Base-by-base conservation (phyloP, 2,888 invertebrate genomes). In the Hipparchia semele region DNA sequence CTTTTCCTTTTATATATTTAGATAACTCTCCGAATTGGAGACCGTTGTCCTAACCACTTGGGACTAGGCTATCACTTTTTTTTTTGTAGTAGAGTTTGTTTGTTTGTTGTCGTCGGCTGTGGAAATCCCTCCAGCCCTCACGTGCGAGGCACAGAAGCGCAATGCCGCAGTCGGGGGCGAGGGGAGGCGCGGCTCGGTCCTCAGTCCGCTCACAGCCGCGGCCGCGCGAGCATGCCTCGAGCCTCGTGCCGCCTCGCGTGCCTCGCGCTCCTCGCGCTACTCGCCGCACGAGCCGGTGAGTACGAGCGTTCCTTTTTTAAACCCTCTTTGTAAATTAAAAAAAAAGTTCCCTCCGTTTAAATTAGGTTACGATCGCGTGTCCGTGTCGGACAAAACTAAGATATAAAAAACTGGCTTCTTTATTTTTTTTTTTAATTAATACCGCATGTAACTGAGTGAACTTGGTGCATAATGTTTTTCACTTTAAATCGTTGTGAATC, bases 151-250 rank as follows among this genome's bases (percentile, higher is more conserved):
- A 73, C 68, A 79, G 74, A 86, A 87, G 88, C 91, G 91, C 92
- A 91, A 83, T 93, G 91, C 93, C 93, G 93, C 93, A 93, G 87
- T 93, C 86, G 88, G 91, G 92, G 92, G 87, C 84, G 90, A 82
- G 89, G 90, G 89, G 87, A 80, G 83, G 81, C 70, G 70, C 61
- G 62, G 54, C 70, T 81, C 79, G 79, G 79, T 78, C 79, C 75
- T 74, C 79, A 79, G 81, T 82, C 77, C 80, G 84, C 65, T 33
- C 33, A 12, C 12, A 33, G 65, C 82, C 84, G 86, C 82, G 85
- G 83, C 84, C 86, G 78, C 80, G 72, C 77, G 75, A 85, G 82
- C 87, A 89, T 92, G 92, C 78, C 86, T 76, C 90, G 90, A 79
- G 87, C 82, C 77, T 81, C 85, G 79, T 53, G 53, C 10, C 6